A percentile compares a stretch with the other conserved stretches of the same genome.
phyloP scores from a whole-genome alignment of 1,140 invertebrate species.

The Gryon sp. region DNA sequence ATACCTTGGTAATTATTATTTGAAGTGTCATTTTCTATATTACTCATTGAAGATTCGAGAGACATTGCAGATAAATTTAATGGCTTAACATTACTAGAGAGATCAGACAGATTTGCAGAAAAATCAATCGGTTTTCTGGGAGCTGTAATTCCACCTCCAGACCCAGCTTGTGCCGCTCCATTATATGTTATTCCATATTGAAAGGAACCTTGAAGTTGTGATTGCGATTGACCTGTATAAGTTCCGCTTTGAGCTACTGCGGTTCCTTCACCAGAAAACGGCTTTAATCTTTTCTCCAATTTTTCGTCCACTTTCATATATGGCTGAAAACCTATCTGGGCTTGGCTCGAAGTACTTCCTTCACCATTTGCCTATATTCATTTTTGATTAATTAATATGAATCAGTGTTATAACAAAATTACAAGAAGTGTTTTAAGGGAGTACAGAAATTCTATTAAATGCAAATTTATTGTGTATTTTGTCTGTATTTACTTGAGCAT shows the following conservation, averaged over 20 bases:
- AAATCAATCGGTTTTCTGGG: slow-evolving; percentile 76
- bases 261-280: slow-evolving; percentile 86
- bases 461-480: too few relatives aligned
- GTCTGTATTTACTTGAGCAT: slow-evolving; percentile 82
- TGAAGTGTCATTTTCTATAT: slow-evolving; percentile 70
- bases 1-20: slow-evolving; percentile 57
- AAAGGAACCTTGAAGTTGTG: slow-evolving; percentile 88
- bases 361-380: slow-evolving; percentile 83
- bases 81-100: slow-evolving; percentile 70
- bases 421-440: too few relatives aligned
- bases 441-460: too few relatives aligned
- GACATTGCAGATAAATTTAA: slow-evolving; percentile 70
- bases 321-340: slow-evolving; percentile 90
- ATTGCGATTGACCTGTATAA: slow-evolving; percentile 87
- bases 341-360: slow-evolving; percentile 90
- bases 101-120: slow-evolving; percentile 62
- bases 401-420: too few relatives aligned
- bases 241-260: slow-evolving; percentile 88
- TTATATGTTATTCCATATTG: slow-evolving; percentile 89
- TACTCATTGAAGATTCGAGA: slow-evolving; percentile 7
- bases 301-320: slow-evolving; percentile 82
- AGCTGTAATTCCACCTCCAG: slow-evolving; percentile 81
- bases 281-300: slow-evolving; percentile 75
- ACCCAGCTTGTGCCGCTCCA: slow-evolving; percentile 89
- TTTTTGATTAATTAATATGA: neutral